These are phyloP conservation scores for Uria lomvia DNA, from an alignment of 2,113 vertebrate genomes.

Conservation along the genomic window DNA sequence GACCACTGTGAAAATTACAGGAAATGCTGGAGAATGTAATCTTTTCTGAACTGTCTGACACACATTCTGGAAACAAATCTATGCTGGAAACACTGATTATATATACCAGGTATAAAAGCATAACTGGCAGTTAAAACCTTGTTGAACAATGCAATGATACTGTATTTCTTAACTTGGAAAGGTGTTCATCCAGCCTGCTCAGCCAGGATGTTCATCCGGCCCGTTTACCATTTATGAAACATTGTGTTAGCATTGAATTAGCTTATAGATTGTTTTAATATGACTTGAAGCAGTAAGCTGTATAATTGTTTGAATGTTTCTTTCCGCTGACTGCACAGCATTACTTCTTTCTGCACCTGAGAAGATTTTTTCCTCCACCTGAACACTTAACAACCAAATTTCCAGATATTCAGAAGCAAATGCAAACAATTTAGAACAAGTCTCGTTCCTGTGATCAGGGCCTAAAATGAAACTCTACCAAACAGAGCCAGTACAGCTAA, in stretches of 20 bases:
- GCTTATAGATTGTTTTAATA: conserved; percentile 71
- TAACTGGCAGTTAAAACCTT: conserved; percentile 43
- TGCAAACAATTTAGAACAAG: conserved; percentile 59
- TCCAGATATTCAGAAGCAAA: conserved; percentile 61
- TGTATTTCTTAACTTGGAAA: conserved; percentile 24
- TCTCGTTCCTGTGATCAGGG: conserved; percentile 38
- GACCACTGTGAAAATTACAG: not conserved
- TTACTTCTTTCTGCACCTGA: conserved; percentile 64
- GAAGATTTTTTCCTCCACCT: conserved; percentile 60
- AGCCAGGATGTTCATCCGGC: conserved; percentile 21
- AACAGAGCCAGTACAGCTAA: conserved; percentile 1
- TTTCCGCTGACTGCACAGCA: conserved; percentile 57
- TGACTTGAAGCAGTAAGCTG: conserved; percentile 62
- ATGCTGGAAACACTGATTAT: not conserved
- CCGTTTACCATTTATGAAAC: conserved; percentile 61
- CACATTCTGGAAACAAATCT: not conserved
- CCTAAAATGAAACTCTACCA: conserved; percentile 30
- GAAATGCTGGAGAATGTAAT: not conserved
- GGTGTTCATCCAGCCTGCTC: conserved; percentile 40
- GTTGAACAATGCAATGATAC: conserved; percentile 24
- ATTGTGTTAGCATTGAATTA: conserved; percentile 59
- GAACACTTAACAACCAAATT: conserved; percentile 64
- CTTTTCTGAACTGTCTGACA: not conserved
- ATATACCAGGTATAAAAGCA: not conserved
- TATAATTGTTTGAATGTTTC: conserved; percentile 66